Evolutionary conservation across 2,888 invertebrate genomes (phyloP).

Genomic region (Drosophila algonquin): DNA sequence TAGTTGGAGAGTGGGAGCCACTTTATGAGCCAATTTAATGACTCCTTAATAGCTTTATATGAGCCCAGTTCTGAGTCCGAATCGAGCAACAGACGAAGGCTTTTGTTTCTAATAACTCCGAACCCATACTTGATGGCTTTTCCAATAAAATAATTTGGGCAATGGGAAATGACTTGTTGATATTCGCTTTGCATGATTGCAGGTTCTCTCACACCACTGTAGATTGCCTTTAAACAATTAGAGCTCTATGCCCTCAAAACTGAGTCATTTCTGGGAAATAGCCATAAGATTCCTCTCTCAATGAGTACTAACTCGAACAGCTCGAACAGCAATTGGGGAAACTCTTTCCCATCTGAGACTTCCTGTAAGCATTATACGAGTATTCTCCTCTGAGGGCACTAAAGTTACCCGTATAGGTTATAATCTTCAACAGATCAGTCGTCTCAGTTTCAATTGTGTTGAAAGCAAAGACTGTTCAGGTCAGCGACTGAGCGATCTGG

Average conservation of each 20-base stretch:
- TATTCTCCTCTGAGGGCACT: neutral
- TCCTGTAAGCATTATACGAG: neutral
- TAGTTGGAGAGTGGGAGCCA: constrained; percentile 21
- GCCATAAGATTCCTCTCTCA: no score
- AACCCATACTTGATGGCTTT: constrained; percentile 27
- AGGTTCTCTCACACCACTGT: no score
- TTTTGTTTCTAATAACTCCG: constrained; percentile 17
- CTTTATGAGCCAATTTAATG: constrained; percentile 47
- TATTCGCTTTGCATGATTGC: no score
- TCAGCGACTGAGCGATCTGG: constrained; percentile 15
- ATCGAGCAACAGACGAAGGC: neutral
- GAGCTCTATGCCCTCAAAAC: neutral
- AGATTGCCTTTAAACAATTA: neutral
- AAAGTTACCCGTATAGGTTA: neutral
- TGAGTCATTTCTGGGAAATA: no score
- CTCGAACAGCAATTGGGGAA: neutral
- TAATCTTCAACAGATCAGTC: constrained; percentile 24
- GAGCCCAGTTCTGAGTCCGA: constrained; percentile 6
- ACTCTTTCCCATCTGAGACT: neutral
- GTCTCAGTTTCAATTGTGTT: constrained; percentile 37
- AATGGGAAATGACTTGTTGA: neutral
- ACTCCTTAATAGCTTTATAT: constrained; percentile 67
- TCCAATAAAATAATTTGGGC: constrained; percentile 39
- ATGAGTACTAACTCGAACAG: no score
- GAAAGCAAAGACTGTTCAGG: constrained; percentile 20